A percentile compares a stretch with the other conserved stretches of the same genome.
Conservation (phyloP, 2,113 vertebrate genomes). For the Labeo catla region DNA sequence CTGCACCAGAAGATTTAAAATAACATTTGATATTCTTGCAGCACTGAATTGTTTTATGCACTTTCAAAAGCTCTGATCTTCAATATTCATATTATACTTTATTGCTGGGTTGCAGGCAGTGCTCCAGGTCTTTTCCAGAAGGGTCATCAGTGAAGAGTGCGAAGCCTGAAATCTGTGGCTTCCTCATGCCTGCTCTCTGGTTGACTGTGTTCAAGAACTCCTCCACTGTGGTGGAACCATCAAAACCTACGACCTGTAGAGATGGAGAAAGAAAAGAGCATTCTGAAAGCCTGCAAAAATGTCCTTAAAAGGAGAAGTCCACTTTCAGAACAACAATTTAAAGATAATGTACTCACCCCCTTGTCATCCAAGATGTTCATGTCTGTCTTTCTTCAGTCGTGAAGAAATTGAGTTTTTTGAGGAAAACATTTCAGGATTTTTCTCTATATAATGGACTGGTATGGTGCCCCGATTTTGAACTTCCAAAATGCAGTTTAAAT, state of each 20-base stretch:
- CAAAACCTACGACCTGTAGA: conserved; percentile 86
- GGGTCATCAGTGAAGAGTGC: conserved; percentile 88
- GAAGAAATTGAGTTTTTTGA: too few species aligned
- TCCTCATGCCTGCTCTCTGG: conserved; percentile 84
- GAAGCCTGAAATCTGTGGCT: conserved; percentile 82
- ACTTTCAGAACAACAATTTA: too few species aligned
- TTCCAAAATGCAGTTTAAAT: too few species aligned
- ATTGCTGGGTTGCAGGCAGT: conserved; percentile 80
- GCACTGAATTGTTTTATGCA: background rate
- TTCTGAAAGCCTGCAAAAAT: background rate
- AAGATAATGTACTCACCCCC: too few species aligned
- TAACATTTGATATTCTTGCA: background rate
- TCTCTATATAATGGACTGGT: too few species aligned
- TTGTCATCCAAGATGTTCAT: too few species aligned
- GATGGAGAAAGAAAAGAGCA: background rate
- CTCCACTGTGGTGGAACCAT: conserved; percentile 87
- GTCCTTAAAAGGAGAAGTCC: too few species aligned
- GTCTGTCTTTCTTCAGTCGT: too few species aligned
- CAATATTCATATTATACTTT: background rate
- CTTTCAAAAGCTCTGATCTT: background rate
- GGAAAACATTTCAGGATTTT: too few species aligned
- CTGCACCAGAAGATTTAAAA: conserved; percentile 63
- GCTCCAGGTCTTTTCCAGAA: conserved; percentile 84
- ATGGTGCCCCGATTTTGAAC: too few species aligned
- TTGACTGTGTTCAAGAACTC: conserved; percentile 85